phyloP scores from a whole-genome alignment of 1,140 invertebrate genomes.

The Temnothorax longispinosus region DNA sequence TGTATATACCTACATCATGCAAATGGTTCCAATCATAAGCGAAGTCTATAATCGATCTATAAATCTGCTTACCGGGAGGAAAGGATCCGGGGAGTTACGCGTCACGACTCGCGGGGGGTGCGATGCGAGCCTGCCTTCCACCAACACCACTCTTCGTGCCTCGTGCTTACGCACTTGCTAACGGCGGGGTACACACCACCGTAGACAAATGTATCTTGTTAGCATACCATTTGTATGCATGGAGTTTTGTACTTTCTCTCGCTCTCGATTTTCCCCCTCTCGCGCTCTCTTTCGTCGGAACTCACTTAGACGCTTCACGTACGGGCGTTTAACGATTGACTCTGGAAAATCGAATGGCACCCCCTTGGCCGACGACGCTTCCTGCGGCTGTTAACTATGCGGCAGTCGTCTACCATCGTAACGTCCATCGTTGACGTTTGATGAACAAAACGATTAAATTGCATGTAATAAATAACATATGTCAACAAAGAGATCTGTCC shows the following conservation, averaged over 20 bases:
- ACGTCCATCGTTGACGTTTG: neutral
- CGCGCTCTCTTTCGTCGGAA: conserved; percentile 42
- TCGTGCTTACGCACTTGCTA: conserved; percentile 62
- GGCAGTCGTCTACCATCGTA: neutral
- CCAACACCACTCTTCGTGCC: conserved; percentile 25
- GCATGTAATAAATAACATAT: neutral
- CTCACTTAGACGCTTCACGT: conserved; percentile 68
- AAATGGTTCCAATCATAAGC: conserved; percentile 85
- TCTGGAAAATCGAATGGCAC: conserved; percentile 83
- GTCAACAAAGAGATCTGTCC: neutral
- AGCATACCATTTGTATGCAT: conserved; percentile 85
- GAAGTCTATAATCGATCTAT: conserved; percentile 86
- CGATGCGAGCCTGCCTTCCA: conserved; percentile 23
- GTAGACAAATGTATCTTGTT: conserved; percentile 85
- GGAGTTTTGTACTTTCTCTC: conserved; percentile 78
- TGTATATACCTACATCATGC: conserved; percentile 83
- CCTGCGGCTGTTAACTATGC: neutral
- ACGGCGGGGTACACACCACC: conserved; percentile 72
- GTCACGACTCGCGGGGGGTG: conserved; percentile 62
- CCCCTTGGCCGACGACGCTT: conserved; percentile 37
- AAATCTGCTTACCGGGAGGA: conserved; percentile 83
- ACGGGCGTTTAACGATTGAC: conserved; percentile 81
- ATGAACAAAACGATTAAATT: neutral
- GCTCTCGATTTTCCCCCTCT: conserved; percentile 42
- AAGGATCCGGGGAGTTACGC: conserved; percentile 71